phyloP scores from a whole-genome alignment of 2,797 vertebrate genomes.

The Numenius phaeopus region DNA sequence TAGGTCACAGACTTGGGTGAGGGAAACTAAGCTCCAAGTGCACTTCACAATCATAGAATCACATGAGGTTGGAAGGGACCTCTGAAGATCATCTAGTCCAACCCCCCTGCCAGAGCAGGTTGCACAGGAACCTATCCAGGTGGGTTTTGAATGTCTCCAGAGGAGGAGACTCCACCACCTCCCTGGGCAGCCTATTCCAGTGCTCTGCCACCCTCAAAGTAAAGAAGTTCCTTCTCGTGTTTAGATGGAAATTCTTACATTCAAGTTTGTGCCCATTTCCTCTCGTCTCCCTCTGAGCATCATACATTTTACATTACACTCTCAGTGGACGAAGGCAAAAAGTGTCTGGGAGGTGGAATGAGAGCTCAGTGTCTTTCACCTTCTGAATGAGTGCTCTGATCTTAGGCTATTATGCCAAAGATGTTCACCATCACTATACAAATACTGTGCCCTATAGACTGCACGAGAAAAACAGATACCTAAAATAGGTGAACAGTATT shows the following conservation, averaged over 20 bases:
- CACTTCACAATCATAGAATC: no score
- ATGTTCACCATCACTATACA: background rate
- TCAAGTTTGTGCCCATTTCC: no score
- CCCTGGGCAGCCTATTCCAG: no score
- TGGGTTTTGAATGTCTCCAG: no score
- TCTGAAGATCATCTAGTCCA: no score
- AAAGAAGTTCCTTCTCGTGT: no score
- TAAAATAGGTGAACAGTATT: background rate
- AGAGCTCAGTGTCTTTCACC: background rate
- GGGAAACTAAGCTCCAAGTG: background rate
- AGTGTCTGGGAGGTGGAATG: background rate
- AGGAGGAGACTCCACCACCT: no score
- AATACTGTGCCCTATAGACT: background rate
- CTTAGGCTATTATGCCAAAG: background rate
- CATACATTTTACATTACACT: background rate
- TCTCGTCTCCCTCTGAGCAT: background rate
- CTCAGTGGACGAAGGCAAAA: background rate
- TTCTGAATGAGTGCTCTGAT: background rate
- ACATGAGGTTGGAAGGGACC: no score
- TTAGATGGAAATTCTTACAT: no score
- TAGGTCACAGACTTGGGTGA: background rate
- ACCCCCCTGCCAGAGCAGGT: no score
- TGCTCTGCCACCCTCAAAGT: no score
- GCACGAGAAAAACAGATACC: background rate
- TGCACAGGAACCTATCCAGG: no score